Base-by-base conservation (phyloP, 1,140 invertebrate genomes). In the Caenorhabditis briggsae region DNA sequence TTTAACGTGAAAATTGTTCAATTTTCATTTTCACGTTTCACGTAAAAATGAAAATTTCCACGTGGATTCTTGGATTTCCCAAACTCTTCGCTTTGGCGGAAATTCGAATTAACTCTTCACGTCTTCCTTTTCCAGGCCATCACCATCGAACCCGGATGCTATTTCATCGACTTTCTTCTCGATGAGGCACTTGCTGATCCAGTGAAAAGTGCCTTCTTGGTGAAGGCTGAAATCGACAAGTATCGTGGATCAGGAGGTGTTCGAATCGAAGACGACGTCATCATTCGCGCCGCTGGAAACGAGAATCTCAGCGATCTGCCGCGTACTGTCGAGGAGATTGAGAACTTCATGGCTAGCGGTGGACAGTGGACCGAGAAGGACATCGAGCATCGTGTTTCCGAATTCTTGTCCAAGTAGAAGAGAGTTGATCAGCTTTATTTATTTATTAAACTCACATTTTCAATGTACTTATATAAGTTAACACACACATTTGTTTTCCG, bases 111-210 rank as follows among this genome's bases (percentile, higher is more conserved):
- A 33, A 33, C 1, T 33, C 18, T 46, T 74, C n/a, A n/a, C n/a
- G n/a, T n/a, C n/a, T n/a, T n/a, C n/a, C n/a, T 33, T 25, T 56
- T 82, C 20, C 48, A 84, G 83, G 83, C 96, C 20, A 93, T 99
- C 0, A 99, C 98, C 16, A 95, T 99, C 61, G 98, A 99, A 92
- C 98, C 97, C 46, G 96, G 98, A 41, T 97, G 97, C 93, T 99
- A 98, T 92, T 98, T 98, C 90, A 96, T 98, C 90, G 95, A 96
- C 90, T 93, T 93, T 87, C 86, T 87, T 14, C 82, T 87, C 3
- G 70, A 87, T 41, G 33, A 90, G 83, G 94, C 94, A 12, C 88
- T 94, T 5, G 89, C 91, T 9, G 92, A 94, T 90, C 93, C 93
- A 11, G 89, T 92, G 7, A 92, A 93, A 53, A 93, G 94, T 0